Base-by-base conservation (phyloP, 1,140 invertebrate genomes). In the Brachionus calyciflorus region DNA sequence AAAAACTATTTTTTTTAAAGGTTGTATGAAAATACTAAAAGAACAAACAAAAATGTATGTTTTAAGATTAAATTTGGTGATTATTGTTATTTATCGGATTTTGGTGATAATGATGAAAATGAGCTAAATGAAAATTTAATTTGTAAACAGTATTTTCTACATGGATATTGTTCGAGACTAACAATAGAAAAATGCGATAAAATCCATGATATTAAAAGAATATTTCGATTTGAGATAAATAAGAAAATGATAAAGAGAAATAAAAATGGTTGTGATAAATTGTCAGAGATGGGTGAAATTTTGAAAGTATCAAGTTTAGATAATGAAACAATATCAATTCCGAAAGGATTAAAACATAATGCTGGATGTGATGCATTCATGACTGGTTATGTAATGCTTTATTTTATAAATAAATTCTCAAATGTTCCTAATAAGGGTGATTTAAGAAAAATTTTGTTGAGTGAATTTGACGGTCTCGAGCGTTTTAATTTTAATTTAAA, bases 321-420 rank as follows among this genome's bases (percentile, higher is more conserved):
- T 79, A 40, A 55, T 49, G 21, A 78, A 77, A 33, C 24, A 55
- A 17, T 77, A 77, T 24, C n/a, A 41, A 14, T 7, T 14, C 9
- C 3, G 9, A 46, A 46, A 40, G 5, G 24, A 44, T 30, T 5
- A 37, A 51, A 30, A 30, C 86, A 87, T 79, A 79, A 84, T 37
- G 83, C 86, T 53, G 86, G 86, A 4, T 85, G 82, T 80, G 86
- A 87, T 81, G 84, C 86, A 9, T 87, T 87, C 77, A 87, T 87
- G 85, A 87, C 86, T 21, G 86, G 84, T 2, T 86, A 81, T 69
- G 81, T 81, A 30, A 81, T 87, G 75, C 80, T 83, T 6, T 78
- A 76, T 53, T 83, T 81, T 57, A 26, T 84, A 4, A 75, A 78
- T 4, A 78, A 80, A 37, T 80, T 81, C 69, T 57, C 14, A 10